phyloP scores from a whole-genome alignment of 2,888 invertebrate genomes.

The Cheilosia variabilis region DNA sequence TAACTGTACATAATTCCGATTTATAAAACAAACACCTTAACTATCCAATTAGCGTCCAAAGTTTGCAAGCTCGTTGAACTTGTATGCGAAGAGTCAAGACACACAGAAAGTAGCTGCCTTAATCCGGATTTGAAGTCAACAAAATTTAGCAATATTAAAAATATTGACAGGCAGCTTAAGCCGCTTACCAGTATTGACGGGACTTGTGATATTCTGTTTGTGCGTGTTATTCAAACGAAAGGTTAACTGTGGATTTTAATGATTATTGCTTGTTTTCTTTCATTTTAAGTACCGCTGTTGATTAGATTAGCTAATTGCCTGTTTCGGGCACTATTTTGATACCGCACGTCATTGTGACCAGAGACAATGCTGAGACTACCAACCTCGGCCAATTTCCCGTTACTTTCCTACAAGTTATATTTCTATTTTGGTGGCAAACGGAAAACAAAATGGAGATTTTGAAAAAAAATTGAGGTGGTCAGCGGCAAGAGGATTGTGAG shows the following conservation, averaged over 20 bases:
- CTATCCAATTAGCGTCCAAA: background rate
- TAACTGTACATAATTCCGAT: no score
- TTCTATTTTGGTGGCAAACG: no score
- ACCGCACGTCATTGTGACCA: background rate
- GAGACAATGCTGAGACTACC: no score
- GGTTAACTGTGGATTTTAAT: slow-evolving; percentile 24
- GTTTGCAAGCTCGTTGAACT: background rate
- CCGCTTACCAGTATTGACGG: slow-evolving; percentile 26
- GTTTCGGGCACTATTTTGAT: background rate
- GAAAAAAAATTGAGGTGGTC: no score
- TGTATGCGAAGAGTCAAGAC: background rate
- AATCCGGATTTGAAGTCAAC: background rate
- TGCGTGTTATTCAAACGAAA: slow-evolving; percentile 6
- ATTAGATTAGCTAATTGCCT: slow-evolving; percentile 1
- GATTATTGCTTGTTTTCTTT: slow-evolving; percentile 19
- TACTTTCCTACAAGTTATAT: no score
- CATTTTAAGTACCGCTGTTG: background rate
- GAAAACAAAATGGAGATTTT: no score
- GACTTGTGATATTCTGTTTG: background rate
- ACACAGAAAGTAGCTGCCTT: background rate
- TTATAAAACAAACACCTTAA: background rate
- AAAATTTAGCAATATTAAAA: background rate
- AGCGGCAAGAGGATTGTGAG: no score
- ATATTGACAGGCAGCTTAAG: background rate
- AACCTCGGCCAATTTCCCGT: no score